phyloP scores from a whole-genome alignment of 2,113 vertebrate species.

The Phodopus roborovskii region DNA sequence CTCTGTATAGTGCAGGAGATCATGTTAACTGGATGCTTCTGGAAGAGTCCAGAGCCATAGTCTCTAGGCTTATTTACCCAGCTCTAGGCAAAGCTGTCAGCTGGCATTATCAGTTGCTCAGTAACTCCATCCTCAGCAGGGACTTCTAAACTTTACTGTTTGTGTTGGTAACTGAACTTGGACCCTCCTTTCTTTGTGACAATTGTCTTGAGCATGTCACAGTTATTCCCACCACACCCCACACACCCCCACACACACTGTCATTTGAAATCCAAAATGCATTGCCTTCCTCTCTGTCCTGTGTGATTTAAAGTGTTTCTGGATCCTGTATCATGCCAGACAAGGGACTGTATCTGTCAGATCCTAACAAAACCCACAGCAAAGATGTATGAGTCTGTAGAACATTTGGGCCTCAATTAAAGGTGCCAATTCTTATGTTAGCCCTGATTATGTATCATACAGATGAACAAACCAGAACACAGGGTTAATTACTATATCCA shows the following conservation, averaged over 20 bases:
- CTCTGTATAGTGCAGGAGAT: background rate
- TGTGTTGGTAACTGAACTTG: background rate
- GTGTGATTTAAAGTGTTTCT: background rate
- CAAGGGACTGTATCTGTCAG: background rate
- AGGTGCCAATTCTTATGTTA: background rate
- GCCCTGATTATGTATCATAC: background rate
- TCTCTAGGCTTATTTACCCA: conserved; percentile 45
- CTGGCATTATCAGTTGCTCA: background rate
- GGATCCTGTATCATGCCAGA: background rate
- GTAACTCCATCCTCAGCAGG: background rate
- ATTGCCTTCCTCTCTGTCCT: background rate
- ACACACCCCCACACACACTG: background rate
- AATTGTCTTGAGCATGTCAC: conserved; percentile 12
- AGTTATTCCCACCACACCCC: no score
- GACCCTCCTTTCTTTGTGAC: background rate
- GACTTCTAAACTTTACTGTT: background rate
- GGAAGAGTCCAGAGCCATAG: background rate
- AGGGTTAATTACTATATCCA: background rate
- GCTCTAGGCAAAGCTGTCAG: conserved; percentile 48
- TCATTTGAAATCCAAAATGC: background rate
- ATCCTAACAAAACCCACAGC: background rate
- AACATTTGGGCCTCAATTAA: background rate
- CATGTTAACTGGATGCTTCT: background rate
- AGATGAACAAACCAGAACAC: background rate
- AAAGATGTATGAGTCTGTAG: background rate